These are phyloP conservation scores for Condylura cristata DNA, from an alignment of 2,113 vertebrate species.

Conservation along the genomic window DNA sequence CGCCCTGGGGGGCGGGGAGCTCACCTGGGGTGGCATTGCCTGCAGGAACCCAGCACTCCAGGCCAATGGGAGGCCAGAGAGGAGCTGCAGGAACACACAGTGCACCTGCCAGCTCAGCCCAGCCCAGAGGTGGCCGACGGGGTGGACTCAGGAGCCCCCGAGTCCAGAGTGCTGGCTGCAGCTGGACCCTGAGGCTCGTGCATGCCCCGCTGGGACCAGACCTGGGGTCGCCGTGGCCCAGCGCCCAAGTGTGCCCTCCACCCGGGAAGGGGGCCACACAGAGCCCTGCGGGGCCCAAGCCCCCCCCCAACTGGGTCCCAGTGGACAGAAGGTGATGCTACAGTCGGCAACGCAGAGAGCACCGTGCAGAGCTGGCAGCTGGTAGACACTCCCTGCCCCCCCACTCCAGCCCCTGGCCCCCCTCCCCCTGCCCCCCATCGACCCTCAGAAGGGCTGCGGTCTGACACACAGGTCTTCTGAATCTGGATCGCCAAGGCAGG, in stretches of 20 bases:
- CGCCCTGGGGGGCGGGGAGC: too few species aligned
- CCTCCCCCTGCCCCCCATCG: neutral
- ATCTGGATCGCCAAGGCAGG: neutral
- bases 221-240: fast-evolving
- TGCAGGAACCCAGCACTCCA: neutral
- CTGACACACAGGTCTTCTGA: neutral
- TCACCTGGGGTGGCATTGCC: neutral
- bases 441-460: fast-evolving
- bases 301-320: fast-evolving
- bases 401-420: too few species aligned
- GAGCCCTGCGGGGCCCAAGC: fast-evolving
- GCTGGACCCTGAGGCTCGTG: neutral
- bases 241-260: neutral
- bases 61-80: fast-evolving
- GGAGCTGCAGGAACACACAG: fast-evolving
- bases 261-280: neutral
- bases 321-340: fast-evolving
- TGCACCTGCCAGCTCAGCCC: neutral
- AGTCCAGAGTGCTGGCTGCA: neutral
- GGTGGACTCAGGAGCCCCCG: too few species aligned
- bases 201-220: fast-evolving
- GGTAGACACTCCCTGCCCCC: too few species aligned
- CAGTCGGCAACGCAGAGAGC: fast-evolving
- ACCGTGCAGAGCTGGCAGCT: fast-evolving
- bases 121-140: too few species aligned